Evolutionary conservation across 2,797 vertebrate species (phyloP).

Genomic region (Chelmon rostratus): DNA sequence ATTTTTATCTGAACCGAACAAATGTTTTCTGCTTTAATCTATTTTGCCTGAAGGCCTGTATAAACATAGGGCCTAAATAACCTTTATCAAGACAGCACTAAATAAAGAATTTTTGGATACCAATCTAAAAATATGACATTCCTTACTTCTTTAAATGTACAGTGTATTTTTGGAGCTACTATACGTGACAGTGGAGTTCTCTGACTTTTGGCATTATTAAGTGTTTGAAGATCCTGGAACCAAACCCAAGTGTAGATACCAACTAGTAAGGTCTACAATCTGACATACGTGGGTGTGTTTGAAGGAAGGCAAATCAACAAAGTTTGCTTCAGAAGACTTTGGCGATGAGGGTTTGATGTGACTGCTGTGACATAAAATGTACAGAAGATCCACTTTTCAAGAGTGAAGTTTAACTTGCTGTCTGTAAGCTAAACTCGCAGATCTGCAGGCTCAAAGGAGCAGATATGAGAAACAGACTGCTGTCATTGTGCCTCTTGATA

Average conservation of each 20-base stretch:
- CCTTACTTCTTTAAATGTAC: neutral
- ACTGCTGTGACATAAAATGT: neutral
- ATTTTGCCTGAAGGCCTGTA: neutral
- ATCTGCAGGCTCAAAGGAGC: constrained; percentile 27
- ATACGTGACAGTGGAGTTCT: constrained; percentile 11
- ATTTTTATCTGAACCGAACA: constrained; percentile 15
- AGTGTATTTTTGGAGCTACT: constrained; percentile 8
- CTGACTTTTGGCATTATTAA: neutral
- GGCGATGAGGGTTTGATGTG: neutral
- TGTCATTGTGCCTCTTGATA: neutral
- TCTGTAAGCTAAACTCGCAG: constrained; percentile 22
- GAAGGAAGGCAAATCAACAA: constrained; percentile 2
- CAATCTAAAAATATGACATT: neutral
- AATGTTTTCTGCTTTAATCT: constrained; percentile 6
- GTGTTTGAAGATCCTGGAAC: constrained; percentile 11
- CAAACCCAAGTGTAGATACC: constrained; percentile 3
- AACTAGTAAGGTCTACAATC: constrained; percentile 1
- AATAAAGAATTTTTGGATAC: neutral
- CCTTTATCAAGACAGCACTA: neutral
- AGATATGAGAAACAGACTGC: neutral
- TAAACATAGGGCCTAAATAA: neutral
- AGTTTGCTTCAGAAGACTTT: constrained; percentile 6
- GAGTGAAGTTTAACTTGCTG: neutral
- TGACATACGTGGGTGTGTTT: neutral
- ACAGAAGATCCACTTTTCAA: neutral